These are phyloP conservation scores for Dendrolimus kikuchii DNA, from an alignment of 1,140 invertebrate genomes.

Conservation along the genomic window DNA sequence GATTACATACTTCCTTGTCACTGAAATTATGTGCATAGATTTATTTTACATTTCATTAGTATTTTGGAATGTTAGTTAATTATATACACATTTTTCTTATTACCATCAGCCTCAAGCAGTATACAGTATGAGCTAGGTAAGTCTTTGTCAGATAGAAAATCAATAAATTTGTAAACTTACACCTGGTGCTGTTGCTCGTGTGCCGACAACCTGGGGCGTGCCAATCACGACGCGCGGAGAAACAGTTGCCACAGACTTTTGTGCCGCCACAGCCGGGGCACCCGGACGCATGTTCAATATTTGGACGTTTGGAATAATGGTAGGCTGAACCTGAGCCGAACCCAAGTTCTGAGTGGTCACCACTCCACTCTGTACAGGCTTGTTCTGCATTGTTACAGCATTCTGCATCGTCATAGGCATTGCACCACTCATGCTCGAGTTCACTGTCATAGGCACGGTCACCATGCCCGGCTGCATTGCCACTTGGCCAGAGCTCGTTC, in stretches of 20 bases:
- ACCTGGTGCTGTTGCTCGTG: slow-evolving; percentile 83
- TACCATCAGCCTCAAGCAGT: slow-evolving; percentile 3
- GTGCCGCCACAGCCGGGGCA: slow-evolving; percentile 77
- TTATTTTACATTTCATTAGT: too few species aligned
- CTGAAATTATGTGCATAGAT: too few species aligned
- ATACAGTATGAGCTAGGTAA: background rate
- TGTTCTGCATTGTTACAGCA: slow-evolving; percentile 47
- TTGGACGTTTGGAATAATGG: slow-evolving; percentile 84
- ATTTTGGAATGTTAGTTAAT: too few species aligned
- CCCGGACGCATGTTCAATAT: slow-evolving; percentile 88
- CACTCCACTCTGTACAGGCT: slow-evolving; percentile 69
- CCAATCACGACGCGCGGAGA: slow-evolving; percentile 85
- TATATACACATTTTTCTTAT: background rate
- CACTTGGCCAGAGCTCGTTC: slow-evolving; percentile 71
- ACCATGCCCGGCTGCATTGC: slow-evolving; percentile 76
- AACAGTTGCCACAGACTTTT: slow-evolving; percentile 81
- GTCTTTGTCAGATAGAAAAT: slow-evolving; percentile 1
- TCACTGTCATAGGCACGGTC: slow-evolving; percentile 80
- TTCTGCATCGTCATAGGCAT: slow-evolving; percentile 62
- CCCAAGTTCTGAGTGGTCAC: slow-evolving; percentile 74
- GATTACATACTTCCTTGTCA: too few species aligned
- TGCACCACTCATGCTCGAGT: slow-evolving; percentile 62
- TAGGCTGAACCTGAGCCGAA: slow-evolving; percentile 65
- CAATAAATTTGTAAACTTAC: slow-evolving; percentile 72
- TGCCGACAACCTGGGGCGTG: slow-evolving; percentile 84